A percentile compares a stretch with the other conserved stretches of the same genome.
Conservation (phyloP, 2,113 vertebrate genomes). For the Diadophis punctatus region DNA sequence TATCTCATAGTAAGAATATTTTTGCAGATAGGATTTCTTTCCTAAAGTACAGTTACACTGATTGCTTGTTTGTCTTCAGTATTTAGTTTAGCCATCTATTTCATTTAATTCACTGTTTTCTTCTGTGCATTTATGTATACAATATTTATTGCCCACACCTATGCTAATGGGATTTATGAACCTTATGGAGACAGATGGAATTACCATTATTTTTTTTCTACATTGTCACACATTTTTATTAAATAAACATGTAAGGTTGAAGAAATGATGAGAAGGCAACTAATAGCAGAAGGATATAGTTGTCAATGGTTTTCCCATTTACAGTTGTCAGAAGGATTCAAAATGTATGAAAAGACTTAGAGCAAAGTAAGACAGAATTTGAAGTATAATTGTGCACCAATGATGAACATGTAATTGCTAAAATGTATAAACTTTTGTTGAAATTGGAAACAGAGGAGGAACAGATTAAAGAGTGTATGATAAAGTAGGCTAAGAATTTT, state of each 20-base stretch:
- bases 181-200: not conserved
- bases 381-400: not conserved
- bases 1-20: not conserved
- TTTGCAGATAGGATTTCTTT: not conserved
- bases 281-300: not conserved
- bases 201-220: not conserved
- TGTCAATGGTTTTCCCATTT: not conserved
- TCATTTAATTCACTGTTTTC: not conserved
- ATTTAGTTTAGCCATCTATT: not conserved
- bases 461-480: not conserved
- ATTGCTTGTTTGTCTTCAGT: not conserved
- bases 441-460: not conserved
- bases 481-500: not conserved
- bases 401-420: not conserved
- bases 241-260: not conserved
- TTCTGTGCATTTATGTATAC: slow-evolving; percentile 5
- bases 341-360: not conserved
- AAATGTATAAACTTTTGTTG: not conserved
- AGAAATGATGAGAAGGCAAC: not conserved
- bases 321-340: not conserved
- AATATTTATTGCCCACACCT: not conserved
- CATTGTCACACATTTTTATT: not conserved
- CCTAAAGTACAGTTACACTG: not conserved
- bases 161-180: not conserved
- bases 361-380: not conserved